Base-by-base conservation (phyloP, 1,140 invertebrate species). In the Vollenhovia emeryi region DNA sequence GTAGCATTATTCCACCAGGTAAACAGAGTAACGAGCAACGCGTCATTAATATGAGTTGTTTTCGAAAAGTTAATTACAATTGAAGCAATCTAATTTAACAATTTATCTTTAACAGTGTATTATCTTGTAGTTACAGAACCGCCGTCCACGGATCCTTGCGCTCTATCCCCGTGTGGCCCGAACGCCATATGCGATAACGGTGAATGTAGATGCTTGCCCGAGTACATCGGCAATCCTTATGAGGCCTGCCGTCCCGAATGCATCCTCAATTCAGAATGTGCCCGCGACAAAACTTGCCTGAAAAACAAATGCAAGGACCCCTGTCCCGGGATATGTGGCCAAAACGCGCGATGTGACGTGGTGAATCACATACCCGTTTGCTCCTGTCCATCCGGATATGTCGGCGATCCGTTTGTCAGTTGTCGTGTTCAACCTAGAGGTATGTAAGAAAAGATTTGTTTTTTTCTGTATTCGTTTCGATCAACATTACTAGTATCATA, bases 361-460 rank as follows among this genome's bases (percentile, higher is more conserved):
- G 96, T 98, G 21, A 97, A 98, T 91, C 98, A 98, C 92, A 97
- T 97, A 88, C 97, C 98, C 0, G 96, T 97, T 7, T 98, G 98
- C 90, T 97, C 96, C 6, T 98, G 98, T 93, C 95, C 96, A 45
- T 92, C 96, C 83, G 97, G 97, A 64, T 97, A 96, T 87, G 96
- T 97, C 21, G 98, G 98, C 33, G 97, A 98, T 96, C 97, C 98
- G 66, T 98, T 98, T 88, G 96, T 96, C 3, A 95, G 95, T 55
- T 98, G 97, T 89, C 95, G 96, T 78, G 89, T 92, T 59, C 92
- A 94, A 74, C 87, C 90, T 30, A 78, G 60, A 57, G 69, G 91
- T 93, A 89, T 48, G 62, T 69, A 62, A 71, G 9, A 55, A 76
- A 71, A 40, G 13, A 59, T 30, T n/a, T 68, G 21, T 48, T n/a